Evolutionary conservation across 2,113 vertebrate species (phyloP).

Genomic region (Eonycteris spelaea): DNA sequence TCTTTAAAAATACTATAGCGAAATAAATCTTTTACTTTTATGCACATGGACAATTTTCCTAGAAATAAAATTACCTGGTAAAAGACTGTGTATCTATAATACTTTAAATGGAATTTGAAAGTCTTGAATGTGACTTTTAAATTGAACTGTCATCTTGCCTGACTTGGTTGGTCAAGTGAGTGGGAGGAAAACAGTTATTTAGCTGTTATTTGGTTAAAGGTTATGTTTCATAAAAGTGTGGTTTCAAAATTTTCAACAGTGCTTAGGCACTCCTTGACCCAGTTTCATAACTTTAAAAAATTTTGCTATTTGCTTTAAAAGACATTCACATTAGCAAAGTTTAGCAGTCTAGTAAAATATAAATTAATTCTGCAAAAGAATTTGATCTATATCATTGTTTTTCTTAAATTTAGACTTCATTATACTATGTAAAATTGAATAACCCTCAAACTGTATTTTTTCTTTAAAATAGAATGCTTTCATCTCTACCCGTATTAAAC

Average conservation of each 20-base stretch:
- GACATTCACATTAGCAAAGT: neutral
- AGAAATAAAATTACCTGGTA: constrained; percentile 21
- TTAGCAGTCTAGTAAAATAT: neutral
- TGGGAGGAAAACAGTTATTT: constrained; percentile 25
- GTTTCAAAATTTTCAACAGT: constrained; percentile 33
- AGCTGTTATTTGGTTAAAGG: constrained; percentile 30
- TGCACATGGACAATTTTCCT: neutral
- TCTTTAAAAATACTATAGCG: neutral
- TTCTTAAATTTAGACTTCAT: constrained; percentile 36
- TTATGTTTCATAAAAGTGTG: constrained; percentile 34
- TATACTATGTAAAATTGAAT: constrained; percentile 16
- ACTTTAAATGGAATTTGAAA: constrained; percentile 33
- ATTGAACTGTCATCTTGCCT: constrained; percentile 6
- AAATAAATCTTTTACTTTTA: constrained; percentile 17
- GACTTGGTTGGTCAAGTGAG: neutral
- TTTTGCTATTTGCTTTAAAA: neutral
- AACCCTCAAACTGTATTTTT: neutral
- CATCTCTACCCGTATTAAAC: constrained; percentile 22
- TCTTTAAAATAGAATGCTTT: neutral
- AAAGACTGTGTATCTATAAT: constrained; percentile 19
- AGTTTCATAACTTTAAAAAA: constrained; percentile 23
- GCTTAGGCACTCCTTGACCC: neutral
- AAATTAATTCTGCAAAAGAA: constrained; percentile 11
- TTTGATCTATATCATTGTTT: neutral
- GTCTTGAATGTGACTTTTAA: constrained; percentile 15